These are phyloP conservation scores for Eriosoma lanigerum DNA, from an alignment of 1,140 invertebrate species.

Conservation along the genomic window DNA sequence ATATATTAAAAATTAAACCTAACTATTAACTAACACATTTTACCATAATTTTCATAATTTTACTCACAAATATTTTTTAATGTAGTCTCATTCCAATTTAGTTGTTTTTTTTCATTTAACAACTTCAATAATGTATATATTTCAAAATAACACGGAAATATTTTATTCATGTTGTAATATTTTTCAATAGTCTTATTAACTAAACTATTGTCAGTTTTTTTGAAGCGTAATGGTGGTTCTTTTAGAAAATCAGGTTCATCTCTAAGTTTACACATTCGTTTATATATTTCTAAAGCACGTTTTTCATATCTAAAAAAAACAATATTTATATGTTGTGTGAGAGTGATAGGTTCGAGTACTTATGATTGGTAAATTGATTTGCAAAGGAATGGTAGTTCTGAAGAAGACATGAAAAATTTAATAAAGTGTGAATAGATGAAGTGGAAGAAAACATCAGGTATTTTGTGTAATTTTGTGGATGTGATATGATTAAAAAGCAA, in stretches of 20 bases:
- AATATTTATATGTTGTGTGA: not conserved
- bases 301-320: constrained; percentile 44
- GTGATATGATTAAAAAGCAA: too few relatives aligned
- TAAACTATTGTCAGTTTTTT: not conserved
- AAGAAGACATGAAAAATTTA: too few relatives aligned
- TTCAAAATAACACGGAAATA: constrained; percentile 38
- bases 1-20: too few relatives aligned
- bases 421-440: too few relatives aligned
- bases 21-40: not conserved
- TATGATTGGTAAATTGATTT: too few relatives aligned
- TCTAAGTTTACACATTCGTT: constrained; percentile 17
- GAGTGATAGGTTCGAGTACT: too few relatives aligned
- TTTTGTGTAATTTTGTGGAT: too few relatives aligned
- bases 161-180: constrained; percentile 35
- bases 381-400: too few relatives aligned
- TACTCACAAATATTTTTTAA: constrained; percentile 30
- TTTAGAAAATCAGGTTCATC: constrained; percentile 29
- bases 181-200: constrained; percentile 42
- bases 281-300: constrained; percentile 28
- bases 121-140: constrained; percentile 34
- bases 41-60: not conserved
- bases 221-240: constrained; percentile 17
- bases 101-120: constrained; percentile 19
- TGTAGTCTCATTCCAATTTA: constrained; percentile 34
- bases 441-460: too few relatives aligned